These are phyloP conservation scores for Drosophila anomalata DNA, from an alignment of 2,888 invertebrate genomes.

Conservation along the genomic window DNA sequence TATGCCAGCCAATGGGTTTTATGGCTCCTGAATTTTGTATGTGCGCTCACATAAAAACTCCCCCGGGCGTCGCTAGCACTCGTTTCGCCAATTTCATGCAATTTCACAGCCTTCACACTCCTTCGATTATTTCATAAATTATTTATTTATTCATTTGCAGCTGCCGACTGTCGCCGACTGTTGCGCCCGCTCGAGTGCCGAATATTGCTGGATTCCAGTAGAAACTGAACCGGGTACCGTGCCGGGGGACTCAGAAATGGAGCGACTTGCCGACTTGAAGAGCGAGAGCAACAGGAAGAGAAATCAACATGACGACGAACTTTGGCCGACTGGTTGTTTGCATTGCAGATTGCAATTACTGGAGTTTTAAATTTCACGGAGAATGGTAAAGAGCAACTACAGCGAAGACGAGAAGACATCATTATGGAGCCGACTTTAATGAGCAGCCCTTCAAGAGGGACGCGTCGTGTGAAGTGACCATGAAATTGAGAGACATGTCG, in stretches of 20 bases:
- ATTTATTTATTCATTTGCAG: constrained; percentile 70
- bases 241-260: constrained; percentile 20
- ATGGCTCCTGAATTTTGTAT: constrained; percentile 22
- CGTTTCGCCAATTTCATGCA: constrained; percentile 35
- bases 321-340: constrained; percentile 54
- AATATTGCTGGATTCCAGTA: constrained; percentile 5
- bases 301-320: constrained; percentile 31
- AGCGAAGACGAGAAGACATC: constrained; percentile 10
- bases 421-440: constrained; percentile 17
- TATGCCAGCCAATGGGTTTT: constrained; percentile 21
- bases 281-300: constrained; percentile 5
- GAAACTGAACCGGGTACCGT: constrained; percentile 9
- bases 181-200: constrained; percentile 34
- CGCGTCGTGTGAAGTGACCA: constrained; percentile 13
- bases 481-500: constrained; percentile 52
- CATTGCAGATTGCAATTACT: constrained; percentile 72
- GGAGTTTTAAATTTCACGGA: constrained; percentile 47
- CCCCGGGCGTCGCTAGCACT: constrained; percentile 11
- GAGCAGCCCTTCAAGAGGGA: constrained; percentile 48
- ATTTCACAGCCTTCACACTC: constrained; percentile 41
- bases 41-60: constrained; percentile 17
- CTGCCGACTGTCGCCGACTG: constrained; percentile 35
- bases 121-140: constrained; percentile 49
- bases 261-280: constrained; percentile 3
- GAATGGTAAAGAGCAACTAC: constrained; percentile 29